Percentiles rank a stretch among this genome's conserved stretches.
Evolutionary conservation across 2,797 vertebrate species (phyloP).

Genomic region (Liparis tanakae): DNA sequence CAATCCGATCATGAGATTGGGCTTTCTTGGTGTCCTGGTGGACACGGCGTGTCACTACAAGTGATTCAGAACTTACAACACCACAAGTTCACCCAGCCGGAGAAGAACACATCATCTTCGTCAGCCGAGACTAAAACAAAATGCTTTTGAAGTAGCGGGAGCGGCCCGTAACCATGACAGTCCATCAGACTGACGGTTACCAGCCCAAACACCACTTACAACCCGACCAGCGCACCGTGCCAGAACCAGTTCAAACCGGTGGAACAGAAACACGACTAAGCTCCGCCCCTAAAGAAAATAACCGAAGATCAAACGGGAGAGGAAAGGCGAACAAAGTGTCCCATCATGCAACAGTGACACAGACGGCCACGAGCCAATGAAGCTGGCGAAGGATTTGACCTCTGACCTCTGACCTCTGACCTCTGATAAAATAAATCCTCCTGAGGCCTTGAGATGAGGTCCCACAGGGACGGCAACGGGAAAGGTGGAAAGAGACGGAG

Average conservation of each 20-base stretch:
- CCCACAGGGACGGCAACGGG: background rate
- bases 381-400: background rate
- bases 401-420: background rate
- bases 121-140: too few relatives aligned
- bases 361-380: background rate
- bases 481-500: constrained; percentile 10
- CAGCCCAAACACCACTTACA: background rate
- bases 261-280: background rate
- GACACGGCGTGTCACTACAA: background rate
- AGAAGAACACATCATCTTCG: too few relatives aligned
- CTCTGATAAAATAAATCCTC: background rate
- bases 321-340: background rate
- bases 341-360: background rate
- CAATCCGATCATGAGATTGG: background rate
- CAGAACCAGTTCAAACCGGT: background rate
- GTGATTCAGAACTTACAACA: too few relatives aligned
- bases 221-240: background rate
- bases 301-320: background rate
- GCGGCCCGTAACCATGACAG: constrained; percentile 1
- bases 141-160: background rate
- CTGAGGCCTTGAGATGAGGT: background rate
- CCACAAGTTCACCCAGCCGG: too few relatives aligned
- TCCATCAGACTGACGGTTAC: background rate
- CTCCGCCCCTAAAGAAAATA: background rate
- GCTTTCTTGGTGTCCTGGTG: background rate